Evolutionary conservation across 2,888 invertebrate genomes (phyloP).

Genomic region (Noctua fimbriata): DNA sequence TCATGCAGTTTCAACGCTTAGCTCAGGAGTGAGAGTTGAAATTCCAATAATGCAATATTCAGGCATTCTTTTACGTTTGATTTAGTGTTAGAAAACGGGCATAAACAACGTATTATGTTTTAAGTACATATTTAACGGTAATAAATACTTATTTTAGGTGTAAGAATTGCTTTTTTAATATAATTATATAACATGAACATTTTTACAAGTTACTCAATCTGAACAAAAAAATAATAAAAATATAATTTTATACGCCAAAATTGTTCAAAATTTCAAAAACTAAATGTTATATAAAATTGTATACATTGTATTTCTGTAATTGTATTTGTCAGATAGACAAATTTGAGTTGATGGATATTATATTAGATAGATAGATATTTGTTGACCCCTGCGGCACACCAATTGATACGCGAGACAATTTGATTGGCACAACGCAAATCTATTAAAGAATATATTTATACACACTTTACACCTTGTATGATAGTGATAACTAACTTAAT

Average conservation of each 20-base stretch:
- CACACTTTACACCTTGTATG: slow-evolving; percentile 10
- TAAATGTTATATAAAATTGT: neutral
- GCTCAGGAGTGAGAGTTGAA: neutral
- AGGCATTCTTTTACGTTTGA: neutral
- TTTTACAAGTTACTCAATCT: neutral
- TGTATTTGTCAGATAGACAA: neutral
- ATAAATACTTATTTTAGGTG: slow-evolving; percentile 2
- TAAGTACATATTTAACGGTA: slow-evolving; percentile 1
- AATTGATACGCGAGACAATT: slow-evolving; percentile 2
- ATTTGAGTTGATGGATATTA: neutral
- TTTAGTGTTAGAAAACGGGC: neutral
- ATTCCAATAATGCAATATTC: neutral
- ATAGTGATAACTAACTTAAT: slow-evolving; percentile 12
- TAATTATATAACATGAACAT: neutral
- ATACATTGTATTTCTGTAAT: slow-evolving; percentile 6
- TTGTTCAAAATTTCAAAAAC: neutral
- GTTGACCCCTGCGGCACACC: neutral
- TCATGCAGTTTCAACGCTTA: neutral
- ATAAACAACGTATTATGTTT: neutral
- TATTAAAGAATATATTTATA: slow-evolving; percentile 8
- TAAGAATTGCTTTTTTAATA: slow-evolving; percentile 6
- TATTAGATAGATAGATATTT: too few relatives aligned
- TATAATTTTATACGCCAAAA: neutral
- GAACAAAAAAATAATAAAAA: too few relatives aligned
- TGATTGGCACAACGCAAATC: slow-evolving; percentile 30